phyloP scores from a whole-genome alignment of 2,113 vertebrate genomes.

The Rhineura floridana region DNA sequence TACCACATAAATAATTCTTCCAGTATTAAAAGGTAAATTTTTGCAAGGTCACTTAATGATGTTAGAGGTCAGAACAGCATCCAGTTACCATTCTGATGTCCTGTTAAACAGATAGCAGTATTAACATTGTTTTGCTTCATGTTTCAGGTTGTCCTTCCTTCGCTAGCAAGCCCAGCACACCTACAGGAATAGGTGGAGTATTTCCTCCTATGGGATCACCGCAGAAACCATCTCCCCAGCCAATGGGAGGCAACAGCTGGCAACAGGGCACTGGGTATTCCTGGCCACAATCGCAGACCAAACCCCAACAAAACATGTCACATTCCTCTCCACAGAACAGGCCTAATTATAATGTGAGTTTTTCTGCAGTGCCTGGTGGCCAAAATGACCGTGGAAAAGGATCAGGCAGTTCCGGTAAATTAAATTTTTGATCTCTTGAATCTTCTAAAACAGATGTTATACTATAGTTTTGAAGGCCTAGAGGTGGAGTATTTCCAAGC shows the following conservation, averaged over 20 bases:
- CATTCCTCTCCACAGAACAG: constrained; percentile 93
- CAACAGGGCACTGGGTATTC: constrained; percentile 79
- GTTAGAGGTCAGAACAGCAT: neutral
- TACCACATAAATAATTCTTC: neutral
- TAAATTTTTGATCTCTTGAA: neutral
- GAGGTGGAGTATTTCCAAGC: neutral
- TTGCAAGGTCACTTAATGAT: neutral
- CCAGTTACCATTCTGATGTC: neutral
- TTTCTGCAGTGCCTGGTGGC: constrained; percentile 81
- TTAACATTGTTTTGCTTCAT: neutral
- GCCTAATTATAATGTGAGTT: constrained; percentile 97
- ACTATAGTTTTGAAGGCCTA: neutral
- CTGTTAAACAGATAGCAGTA: neutral
- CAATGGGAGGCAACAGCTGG: constrained; percentile 81
- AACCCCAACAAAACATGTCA: constrained; percentile 78
- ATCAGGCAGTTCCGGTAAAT: constrained; percentile 81
- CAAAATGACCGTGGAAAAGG: constrained; percentile 81
- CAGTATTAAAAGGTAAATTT: neutral
- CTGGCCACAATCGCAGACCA: constrained; percentile 80
- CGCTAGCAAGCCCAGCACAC: constrained; percentile 94
- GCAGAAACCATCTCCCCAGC: constrained; percentile 90
- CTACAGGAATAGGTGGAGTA: constrained; percentile 88
- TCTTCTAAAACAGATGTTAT: fast-evolving
- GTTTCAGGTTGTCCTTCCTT: constrained; percentile 86
- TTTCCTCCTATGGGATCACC: constrained; percentile 91